phyloP scores from a whole-genome alignment of 30 jellyfish, hydroid and myxozoan genomes.

The Pelagia noctiluca region DNA sequence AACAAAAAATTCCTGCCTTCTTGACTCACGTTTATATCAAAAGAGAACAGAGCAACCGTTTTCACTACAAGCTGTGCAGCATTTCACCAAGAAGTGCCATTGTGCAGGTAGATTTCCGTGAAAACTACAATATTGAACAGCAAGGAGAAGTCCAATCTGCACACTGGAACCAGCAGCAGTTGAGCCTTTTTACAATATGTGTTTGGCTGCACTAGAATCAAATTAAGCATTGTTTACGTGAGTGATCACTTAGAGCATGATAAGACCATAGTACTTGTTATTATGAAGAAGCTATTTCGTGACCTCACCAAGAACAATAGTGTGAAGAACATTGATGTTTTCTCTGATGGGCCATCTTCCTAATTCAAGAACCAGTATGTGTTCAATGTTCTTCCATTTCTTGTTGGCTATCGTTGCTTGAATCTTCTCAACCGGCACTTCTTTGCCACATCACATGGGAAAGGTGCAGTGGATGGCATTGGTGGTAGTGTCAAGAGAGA shows the following conservation, averaged over 20 bases:
- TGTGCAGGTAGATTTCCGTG: too few species aligned
- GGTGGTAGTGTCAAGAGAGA: constrained; percentile 37
- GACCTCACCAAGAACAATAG: constrained; percentile 20
- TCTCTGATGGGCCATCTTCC: constrained; percentile 31
- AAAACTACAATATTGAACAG: too few species aligned
- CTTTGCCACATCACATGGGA: constrained; percentile 62
- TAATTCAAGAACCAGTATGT: constrained; percentile 22
- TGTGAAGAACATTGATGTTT: constrained; percentile 6
- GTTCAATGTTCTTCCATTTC: too few species aligned
- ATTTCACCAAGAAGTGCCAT: too few species aligned
- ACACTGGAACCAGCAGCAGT: too few species aligned
- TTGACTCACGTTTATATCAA: too few species aligned
- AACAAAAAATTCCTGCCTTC: too few species aligned
- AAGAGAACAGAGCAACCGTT: too few species aligned
- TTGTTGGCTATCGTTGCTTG: not conserved
- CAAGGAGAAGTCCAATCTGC: too few species aligned
- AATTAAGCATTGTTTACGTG: not conserved
- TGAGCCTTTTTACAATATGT: constrained; percentile 27
- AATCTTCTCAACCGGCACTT: constrained; percentile 16
- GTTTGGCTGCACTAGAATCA: constrained; percentile 52
- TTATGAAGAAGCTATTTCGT: constrained; percentile 27
- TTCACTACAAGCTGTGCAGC: too few species aligned
- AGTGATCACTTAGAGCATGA: constrained; percentile 44
- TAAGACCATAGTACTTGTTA: constrained; percentile 33
- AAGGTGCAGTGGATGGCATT: constrained; percentile 65